These are phyloP conservation scores for Eleginops maclovinus DNA, from an alignment of 2,113 vertebrate genomes.

Conservation along the genomic window DNA sequence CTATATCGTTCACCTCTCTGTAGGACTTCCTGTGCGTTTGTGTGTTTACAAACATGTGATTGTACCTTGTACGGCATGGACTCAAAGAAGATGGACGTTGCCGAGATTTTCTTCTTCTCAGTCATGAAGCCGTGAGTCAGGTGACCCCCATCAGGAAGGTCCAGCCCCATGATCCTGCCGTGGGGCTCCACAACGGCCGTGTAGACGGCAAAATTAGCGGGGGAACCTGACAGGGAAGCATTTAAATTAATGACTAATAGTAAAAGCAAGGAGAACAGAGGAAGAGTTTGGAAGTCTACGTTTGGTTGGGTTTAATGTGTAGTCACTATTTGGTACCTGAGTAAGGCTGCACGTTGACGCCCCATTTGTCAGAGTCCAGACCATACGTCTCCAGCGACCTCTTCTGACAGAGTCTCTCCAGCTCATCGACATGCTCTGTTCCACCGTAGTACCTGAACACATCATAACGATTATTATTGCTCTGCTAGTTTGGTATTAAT, in stretches of 20 bases:
- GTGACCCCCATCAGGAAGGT: conserved; percentile 96
- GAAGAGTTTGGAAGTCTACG: no score
- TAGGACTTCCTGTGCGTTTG: not conserved
- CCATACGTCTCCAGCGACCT: conserved; percentile 89
- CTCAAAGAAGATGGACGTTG: conserved; percentile 97
- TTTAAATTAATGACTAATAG: not conserved
- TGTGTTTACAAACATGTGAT: not conserved
- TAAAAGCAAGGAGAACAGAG: not conserved
- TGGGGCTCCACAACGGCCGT: conserved; percentile 95
- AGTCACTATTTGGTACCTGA: conserved; percentile 85
- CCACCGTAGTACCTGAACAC: conserved; percentile 92
- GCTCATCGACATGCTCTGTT: conserved; percentile 92
- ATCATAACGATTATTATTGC: not conserved
- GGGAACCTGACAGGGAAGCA: conserved; percentile 85
- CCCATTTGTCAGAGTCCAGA: conserved; percentile 92
- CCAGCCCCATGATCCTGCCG: conserved; percentile 97
- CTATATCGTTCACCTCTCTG: not conserved
- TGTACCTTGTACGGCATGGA: conserved; percentile 98
- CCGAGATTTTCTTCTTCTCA: conserved; percentile 96
- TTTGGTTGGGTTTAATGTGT: not conserved
- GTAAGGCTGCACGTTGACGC: conserved; percentile 96
- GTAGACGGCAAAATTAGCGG: conserved; percentile 96
- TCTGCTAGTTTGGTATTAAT: not conserved
- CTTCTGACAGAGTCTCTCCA: conserved; percentile 95
- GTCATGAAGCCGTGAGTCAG: conserved; percentile 99